Evolutionary conservation across 2,113 vertebrate genomes (phyloP), one percentile per base, ranked within the genome.

Genomic region (Chrysochloris asiatica): DNA sequence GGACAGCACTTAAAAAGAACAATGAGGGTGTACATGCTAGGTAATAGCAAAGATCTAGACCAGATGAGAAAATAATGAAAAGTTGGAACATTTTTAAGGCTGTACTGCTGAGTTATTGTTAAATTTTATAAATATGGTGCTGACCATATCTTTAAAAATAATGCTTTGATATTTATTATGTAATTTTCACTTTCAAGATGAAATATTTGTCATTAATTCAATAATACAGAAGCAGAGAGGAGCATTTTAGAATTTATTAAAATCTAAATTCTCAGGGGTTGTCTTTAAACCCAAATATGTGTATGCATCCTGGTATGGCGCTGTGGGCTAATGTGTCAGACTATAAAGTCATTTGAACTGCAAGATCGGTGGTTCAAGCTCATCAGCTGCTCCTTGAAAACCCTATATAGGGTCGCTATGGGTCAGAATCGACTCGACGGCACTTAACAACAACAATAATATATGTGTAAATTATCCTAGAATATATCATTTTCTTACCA

Each of bases 131-230:
- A 59, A 67, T n/a, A 72, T 17, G 48, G 16, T 50, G 48, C 16
- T 10, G 9, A 36, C 48, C 3, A 21, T 59, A 48, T 22, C 9
- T 86, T 12, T 83, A 78, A 0, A 0, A 1, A 67, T 65, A 88
- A 89, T 86, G 26, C 21, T 83, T 86, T 89, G 14, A 71, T 67
- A 48, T 41, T 83, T 59, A 52, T 30, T 22, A 67, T 26, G 14
- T 91, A 83, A n/a, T 65, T 54, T 90, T 86, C 65, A 59, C 30
- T 65, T 84, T 72, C 28, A 90, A 88, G 83, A 59, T 73, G 28
- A 33, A 93, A 54, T 41, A 21, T 41, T 71, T 22, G 21, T 41
- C 8, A 24, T 38, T 41, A 22, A 72, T 17, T 65, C 73, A 69
- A 8, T 56, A 69, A 6, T 63, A 47, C n/a, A 3, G 21, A 84